A percentile compares a stretch with the other conserved stretches of the same genome.
These are phyloP conservation scores for Notiomystis cincta DNA, from an alignment of 2,113 vertebrate genomes.

Conservation along the genomic window DNA sequence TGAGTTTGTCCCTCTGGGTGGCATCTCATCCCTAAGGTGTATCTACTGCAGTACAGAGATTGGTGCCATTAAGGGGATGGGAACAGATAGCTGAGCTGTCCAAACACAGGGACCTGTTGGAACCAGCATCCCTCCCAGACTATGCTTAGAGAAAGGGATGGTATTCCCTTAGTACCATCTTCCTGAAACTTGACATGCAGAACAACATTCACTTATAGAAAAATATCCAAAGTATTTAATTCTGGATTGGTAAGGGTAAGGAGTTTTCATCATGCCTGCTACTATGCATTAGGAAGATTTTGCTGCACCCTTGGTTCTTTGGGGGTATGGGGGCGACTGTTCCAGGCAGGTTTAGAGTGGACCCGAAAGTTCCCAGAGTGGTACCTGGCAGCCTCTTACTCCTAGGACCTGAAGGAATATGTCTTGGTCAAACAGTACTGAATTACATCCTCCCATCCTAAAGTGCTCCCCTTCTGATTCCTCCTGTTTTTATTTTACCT, in stretches of 20 bases:
- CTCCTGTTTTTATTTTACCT: background rate
- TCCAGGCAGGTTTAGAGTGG: background rate
- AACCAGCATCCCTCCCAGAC: background rate
- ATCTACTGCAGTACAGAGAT: background rate
- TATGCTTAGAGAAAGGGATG: background rate
- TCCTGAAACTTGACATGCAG: background rate
- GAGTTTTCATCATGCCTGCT: background rate
- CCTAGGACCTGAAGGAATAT: background rate
- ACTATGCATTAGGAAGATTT: background rate
- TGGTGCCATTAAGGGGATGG: background rate
- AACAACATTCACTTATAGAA: background rate
- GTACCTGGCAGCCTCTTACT: background rate
- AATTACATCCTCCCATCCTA: background rate
- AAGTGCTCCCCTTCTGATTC: background rate
- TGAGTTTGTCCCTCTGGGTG: background rate
- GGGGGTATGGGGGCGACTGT: rapidly evolving
- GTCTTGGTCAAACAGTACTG: background rate
- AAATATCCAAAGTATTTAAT: background rate
- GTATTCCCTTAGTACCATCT: background rate
- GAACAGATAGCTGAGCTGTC: background rate
- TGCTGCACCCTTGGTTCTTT: background rate
- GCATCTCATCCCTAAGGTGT: background rate
- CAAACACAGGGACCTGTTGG: background rate
- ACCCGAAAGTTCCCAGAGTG: background rate
- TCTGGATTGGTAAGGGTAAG: background rate